A percentile compares a stretch with the other conserved stretches of the same genome.
phyloP scores from a whole-genome alignment of 2,888 invertebrate species.

The Euzophera pinguis region DNA sequence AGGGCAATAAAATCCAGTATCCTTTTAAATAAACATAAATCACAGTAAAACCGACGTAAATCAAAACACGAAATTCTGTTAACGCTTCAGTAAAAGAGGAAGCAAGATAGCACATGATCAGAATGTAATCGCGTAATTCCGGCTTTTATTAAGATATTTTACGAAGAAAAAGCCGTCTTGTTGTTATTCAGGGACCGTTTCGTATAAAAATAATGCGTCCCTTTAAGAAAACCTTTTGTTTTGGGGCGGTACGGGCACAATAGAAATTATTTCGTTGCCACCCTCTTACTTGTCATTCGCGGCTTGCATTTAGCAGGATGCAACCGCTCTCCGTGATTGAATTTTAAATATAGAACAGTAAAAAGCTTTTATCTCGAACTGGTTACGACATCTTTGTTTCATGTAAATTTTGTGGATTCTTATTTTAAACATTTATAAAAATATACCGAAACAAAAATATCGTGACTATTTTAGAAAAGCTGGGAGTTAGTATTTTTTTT shows the following conservation, averaged over 20 bases:
- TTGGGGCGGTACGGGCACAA: conserved; percentile 56
- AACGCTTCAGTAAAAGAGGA: conserved; percentile 57
- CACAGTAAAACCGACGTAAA: conserved; percentile 52
- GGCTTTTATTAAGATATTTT: conserved; percentile 72
- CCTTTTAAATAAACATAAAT: conserved; percentile 65
- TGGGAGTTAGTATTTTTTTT: not conserved
- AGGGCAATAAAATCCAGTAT: conserved; percentile 39
- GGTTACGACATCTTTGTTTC: conserved; percentile 5
- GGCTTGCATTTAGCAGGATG: conserved; percentile 69
- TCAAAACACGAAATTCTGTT: conserved; percentile 54
- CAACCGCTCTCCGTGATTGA: conserved; percentile 69
- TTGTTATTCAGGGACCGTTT: conserved; percentile 71
- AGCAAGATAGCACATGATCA: conserved; percentile 63
- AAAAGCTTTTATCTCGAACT: conserved; percentile 24
- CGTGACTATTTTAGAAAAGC: too few species aligned
- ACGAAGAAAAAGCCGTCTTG: conserved; percentile 57
- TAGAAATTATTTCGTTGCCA: conserved; percentile 58
- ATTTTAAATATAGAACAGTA: conserved; percentile 48
- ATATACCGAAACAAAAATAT: not conserved
- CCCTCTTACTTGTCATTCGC: conserved; percentile 70
- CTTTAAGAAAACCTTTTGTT: conserved; percentile 69
- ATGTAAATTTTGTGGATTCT: conserved; percentile 5
- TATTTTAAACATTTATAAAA: not conserved
- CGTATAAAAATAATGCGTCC: conserved; percentile 74
- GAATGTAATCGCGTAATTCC: conserved; percentile 68